Percentiles rank a stretch among this genome's conserved stretches.
These are phyloP conservation scores for Sebastes vulpes DNA, from an alignment of 2,797 vertebrate genomes.

Conservation along the genomic window DNA sequence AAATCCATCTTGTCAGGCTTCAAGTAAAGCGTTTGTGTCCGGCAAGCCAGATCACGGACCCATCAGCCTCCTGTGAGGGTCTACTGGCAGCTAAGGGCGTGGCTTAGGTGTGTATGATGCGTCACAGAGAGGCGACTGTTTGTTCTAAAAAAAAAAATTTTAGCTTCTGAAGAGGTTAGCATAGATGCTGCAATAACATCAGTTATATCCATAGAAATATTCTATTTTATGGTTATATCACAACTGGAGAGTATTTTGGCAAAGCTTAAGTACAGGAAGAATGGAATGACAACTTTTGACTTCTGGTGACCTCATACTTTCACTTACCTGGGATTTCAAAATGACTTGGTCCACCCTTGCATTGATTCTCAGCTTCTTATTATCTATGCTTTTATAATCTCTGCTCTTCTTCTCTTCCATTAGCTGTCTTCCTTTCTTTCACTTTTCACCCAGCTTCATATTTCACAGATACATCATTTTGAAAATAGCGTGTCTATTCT, in stretches of 20 bases:
- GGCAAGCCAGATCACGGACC: too few relatives aligned
- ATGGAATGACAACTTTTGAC: not conserved
- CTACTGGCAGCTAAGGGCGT: too few relatives aligned
- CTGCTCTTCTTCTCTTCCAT: not conserved
- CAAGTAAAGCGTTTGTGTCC: too few relatives aligned
- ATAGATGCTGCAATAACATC: too few relatives aligned
- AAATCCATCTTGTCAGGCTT: too few relatives aligned
- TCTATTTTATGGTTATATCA: too few relatives aligned
- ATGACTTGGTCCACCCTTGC: not conserved
- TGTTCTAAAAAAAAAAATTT: too few relatives aligned
- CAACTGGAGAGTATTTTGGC: too few relatives aligned
- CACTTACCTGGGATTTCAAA: not conserved
- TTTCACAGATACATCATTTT: not conserved
- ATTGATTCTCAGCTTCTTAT: not conserved
- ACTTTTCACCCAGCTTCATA: not conserved
- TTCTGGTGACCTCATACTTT: not conserved
- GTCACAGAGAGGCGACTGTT: too few relatives aligned
- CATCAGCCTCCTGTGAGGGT: accelerated
- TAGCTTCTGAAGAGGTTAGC: too few relatives aligned
- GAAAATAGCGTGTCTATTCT: constrained; percentile 23
- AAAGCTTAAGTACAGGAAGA: not conserved
- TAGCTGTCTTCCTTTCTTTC: not conserved
- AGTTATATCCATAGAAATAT: too few relatives aligned
- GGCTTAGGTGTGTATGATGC: too few relatives aligned
- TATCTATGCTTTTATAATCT: not conserved